Evolutionary conservation across 2,113 vertebrate genomes (phyloP).

Genomic region (Chionodraco myersi): DNA sequence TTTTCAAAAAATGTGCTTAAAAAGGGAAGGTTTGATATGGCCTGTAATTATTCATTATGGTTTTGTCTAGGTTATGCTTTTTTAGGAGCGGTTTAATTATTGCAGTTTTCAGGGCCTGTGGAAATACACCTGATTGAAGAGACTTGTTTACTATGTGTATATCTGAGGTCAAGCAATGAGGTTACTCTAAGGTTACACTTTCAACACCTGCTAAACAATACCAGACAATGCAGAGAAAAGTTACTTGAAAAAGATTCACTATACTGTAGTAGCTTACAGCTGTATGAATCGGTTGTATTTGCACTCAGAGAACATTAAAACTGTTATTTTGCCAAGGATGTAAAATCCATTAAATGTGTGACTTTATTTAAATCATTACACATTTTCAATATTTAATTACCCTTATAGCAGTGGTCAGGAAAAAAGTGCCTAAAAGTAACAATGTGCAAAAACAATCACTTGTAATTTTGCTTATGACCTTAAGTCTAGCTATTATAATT

Average conservation of each 20-base stretch:
- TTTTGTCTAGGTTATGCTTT: too few relatives aligned
- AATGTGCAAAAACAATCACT: neutral
- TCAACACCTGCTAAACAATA: slow-evolving; percentile 14
- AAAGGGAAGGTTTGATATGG: too few relatives aligned
- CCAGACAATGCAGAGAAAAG: neutral
- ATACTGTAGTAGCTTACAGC: slow-evolving; percentile 9
- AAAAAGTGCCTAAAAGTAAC: too few relatives aligned
- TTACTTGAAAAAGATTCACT: slow-evolving; percentile 2
- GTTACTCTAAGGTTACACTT: slow-evolving; percentile 2
- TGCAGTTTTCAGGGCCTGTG: too few relatives aligned
- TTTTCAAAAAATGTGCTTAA: too few relatives aligned
- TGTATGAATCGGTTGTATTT: neutral
- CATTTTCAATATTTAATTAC: neutral
- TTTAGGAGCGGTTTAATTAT: too few relatives aligned
- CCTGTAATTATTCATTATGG: too few relatives aligned
- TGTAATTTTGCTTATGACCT: neutral
- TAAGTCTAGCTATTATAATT: neutral
- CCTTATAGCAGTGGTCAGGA: too few relatives aligned
- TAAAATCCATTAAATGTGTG: neutral
- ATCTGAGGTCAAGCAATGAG: too few relatives aligned
- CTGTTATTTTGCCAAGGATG: neutral
- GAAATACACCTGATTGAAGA: too few relatives aligned
- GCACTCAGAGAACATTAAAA: neutral
- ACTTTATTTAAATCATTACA: neutral
- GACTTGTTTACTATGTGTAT: too few relatives aligned